Evolutionary conservation across 23 tunicate species (phyloP).

Genomic region (Ciona savignyi): DNA sequence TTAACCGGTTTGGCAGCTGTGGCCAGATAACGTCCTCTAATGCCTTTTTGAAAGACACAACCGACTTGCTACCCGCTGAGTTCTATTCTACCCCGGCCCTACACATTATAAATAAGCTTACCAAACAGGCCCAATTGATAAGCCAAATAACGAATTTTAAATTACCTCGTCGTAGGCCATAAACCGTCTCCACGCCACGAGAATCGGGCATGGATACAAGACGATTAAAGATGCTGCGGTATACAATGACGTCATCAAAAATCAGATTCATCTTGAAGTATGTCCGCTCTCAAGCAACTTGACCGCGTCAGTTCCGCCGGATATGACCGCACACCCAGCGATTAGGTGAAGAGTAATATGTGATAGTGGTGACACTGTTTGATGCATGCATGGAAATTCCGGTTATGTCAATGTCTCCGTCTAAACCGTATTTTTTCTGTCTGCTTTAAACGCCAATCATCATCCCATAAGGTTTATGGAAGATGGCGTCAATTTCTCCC

Average conservation of each 20-base stretch:
- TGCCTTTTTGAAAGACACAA: no score
- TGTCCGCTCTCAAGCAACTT: constrained; percentile 87
- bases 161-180: constrained; percentile 81
- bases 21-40: no score
- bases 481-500: constrained; percentile 63
- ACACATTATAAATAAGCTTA: no score
- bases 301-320: constrained; percentile 50
- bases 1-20: no score
- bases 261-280: constrained; percentile 85
- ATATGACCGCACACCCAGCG: constrained; percentile 70
- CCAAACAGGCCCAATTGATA: no score
- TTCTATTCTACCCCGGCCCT: no score
- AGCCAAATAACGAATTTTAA: no score
- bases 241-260: constrained; percentile 25
- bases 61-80: no score
- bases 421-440: no score
- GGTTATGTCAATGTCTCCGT: no score
- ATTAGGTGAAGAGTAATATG: constrained; percentile 26
- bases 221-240: constrained; percentile 47
- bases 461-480: constrained; percentile 3
- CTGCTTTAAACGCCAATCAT: background rate
- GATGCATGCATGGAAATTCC: no score
- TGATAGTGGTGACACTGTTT: no score
- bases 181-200: constrained; percentile 32
- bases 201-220: constrained; percentile 96